A percentile compares a stretch with the other conserved stretches of the same genome.
Conservation (phyloP, 2,113 vertebrate species). For the Donacobius atricapilla region DNA sequence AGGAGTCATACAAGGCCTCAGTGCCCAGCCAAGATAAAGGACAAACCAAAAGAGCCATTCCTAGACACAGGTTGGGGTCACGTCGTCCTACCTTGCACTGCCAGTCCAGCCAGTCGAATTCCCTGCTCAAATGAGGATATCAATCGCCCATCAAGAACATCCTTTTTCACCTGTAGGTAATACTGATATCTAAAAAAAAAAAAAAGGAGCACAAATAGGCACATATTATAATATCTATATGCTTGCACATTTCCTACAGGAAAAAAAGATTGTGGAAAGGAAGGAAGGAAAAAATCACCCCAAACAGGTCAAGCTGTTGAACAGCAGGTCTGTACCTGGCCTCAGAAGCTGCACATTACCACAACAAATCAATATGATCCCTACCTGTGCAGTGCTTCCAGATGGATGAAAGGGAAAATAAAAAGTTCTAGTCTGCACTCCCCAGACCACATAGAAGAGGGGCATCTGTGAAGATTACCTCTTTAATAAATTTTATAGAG, state of each 20-base stretch:
- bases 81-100: conserved; percentile 85
- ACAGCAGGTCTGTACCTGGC: not conserved
- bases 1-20: not conserved
- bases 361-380: not conserved
- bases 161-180: conserved; percentile 97
- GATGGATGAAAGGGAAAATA: not conserved
- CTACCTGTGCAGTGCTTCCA: not conserved
- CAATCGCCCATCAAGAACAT: conserved; percentile 88
- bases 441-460: not conserved
- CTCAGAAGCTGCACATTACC: not conserved
- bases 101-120: conserved; percentile 89
- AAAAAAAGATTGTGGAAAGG: not conserved
- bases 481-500: not conserved
- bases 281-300: not conserved
- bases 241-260: not conserved
- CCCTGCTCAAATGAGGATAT: conserved; percentile 87
- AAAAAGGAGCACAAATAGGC: not conserved
- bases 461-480: not conserved
- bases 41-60: not conserved
- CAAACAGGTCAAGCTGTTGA: not conserved
- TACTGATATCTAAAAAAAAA: conserved; percentile 87
- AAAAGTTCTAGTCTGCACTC: not conserved
- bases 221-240: not conserved
- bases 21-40: not conserved
- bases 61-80: not conserved